Evolutionary conservation across 2,888 invertebrate genomes (phyloP).

Genomic region (Dione vanillae): DNA sequence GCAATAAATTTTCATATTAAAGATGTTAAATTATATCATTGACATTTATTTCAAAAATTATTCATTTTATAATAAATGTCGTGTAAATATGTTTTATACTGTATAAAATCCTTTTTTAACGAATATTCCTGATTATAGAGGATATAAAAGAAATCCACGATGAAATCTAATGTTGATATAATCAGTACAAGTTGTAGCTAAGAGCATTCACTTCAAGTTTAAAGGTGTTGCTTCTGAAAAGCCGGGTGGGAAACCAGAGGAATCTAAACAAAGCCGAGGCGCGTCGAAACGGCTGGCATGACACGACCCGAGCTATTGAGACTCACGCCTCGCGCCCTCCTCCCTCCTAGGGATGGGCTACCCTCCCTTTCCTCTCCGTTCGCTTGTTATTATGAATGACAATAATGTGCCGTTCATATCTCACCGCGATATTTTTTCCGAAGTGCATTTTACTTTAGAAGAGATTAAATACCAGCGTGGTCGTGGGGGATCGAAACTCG

Average conservation of each 20-base stretch:
- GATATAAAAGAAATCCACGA: constrained; percentile 5
- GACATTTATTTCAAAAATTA: neutral
- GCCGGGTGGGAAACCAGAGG: constrained; percentile 54
- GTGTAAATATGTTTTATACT: neutral
- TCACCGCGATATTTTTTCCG: constrained; percentile 73
- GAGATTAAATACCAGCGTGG: constrained; percentile 77
- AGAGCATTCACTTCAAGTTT: constrained; percentile 47
- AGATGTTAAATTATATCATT: neutral
- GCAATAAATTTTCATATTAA: neutral
- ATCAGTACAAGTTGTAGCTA: constrained; percentile 39
- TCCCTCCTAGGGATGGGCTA: constrained; percentile 54
- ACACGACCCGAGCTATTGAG: constrained; percentile 75
- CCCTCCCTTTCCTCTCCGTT: constrained; percentile 51
- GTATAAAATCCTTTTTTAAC: no score
- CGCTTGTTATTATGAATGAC: constrained; percentile 81
- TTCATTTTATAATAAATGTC: neutral
- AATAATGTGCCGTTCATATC: constrained; percentile 77
- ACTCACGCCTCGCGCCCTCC: constrained; percentile 51
- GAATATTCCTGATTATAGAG: neutral
- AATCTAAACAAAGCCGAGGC: constrained; percentile 62
- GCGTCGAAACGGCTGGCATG: constrained; percentile 58
- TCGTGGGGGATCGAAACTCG: constrained; percentile 73
- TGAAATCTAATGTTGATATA: constrained; percentile 38
- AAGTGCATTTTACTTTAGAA: constrained; percentile 72
- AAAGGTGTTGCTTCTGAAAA: constrained; percentile 50